Percentiles rank a stretch among this genome's conserved stretches.
phyloP scores from a whole-genome alignment of 1,140 invertebrate genomes.

The Lamellibrachia luymesi region DNA sequence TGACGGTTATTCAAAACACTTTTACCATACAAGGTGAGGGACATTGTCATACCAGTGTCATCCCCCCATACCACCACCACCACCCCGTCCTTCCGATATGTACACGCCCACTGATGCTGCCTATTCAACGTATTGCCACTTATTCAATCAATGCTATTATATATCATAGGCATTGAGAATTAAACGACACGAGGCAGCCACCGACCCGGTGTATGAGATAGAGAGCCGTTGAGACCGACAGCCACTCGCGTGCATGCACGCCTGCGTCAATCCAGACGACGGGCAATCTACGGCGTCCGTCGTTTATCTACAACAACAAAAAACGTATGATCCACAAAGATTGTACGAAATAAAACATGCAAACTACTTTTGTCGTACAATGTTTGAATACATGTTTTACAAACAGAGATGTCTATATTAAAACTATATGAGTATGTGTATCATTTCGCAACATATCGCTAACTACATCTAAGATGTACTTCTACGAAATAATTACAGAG shows the following conservation, averaged over 20 bases:
- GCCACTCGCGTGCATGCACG: background rate
- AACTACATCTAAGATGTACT: too few relatives aligned
- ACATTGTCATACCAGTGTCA: background rate
- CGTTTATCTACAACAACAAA: background rate
- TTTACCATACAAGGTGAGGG: background rate
- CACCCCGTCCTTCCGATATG: too few relatives aligned
- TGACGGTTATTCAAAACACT: background rate
- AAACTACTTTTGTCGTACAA: background rate
- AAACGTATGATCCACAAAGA: background rate
- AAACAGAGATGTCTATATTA: too few relatives aligned
- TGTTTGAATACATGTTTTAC: background rate
- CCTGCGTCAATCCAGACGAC: background rate
- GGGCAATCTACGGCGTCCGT: background rate
- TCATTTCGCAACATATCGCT: too few relatives aligned
- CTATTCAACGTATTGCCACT: background rate
- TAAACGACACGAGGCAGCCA: background rate
- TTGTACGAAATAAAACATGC: background rate
- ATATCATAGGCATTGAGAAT: background rate
- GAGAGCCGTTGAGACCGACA: background rate
- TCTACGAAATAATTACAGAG: too few relatives aligned
- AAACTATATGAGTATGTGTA: too few relatives aligned
- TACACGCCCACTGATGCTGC: background rate
- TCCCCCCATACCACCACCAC: too few relatives aligned
- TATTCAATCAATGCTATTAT: background rate
- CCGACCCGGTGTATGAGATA: background rate